Percentiles rank a stretch among this genome's conserved stretches.
phyloP scores from a whole-genome alignment of 2,113 vertebrate genomes.

The Pardalotus punctatus region DNA sequence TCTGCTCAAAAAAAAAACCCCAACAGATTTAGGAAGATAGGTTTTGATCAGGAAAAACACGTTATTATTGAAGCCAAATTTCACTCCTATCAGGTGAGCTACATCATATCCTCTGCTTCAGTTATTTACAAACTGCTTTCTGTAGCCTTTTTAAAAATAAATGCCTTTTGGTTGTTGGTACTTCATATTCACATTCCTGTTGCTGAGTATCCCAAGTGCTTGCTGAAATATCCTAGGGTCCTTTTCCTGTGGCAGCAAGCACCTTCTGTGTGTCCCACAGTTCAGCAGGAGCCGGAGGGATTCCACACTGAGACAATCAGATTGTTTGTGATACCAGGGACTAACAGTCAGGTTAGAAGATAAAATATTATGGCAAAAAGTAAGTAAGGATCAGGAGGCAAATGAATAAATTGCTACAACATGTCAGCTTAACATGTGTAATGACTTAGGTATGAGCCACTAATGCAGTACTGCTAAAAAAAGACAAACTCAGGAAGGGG shows the following conservation, averaged over 20 bases:
- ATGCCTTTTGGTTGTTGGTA: background rate
- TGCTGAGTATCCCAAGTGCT: background rate
- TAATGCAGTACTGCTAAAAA: background rate
- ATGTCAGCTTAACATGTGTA: background rate
- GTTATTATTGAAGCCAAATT: background rate
- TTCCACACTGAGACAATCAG: background rate
- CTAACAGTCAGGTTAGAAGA: background rate
- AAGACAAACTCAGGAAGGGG: background rate
- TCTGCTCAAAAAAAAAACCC: background rate
- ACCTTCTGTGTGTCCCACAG: background rate
- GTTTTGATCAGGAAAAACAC: background rate
- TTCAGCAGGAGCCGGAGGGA: background rate
- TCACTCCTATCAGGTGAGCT: background rate
- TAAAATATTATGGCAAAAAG: background rate
- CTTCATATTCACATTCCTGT: background rate
- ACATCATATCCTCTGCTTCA: background rate
- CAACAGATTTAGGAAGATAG: background rate
- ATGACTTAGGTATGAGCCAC: background rate
- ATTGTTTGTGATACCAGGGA: background rate
- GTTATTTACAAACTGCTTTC: background rate
- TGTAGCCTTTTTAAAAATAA: background rate
- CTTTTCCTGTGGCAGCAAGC: background rate
- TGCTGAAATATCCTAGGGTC: background rate
- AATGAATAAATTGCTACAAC: background rate
- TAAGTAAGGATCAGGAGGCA: background rate